Evolutionary conservation across 2,888 invertebrate genomes (phyloP).

Genomic region (Agrilus mali): DNA sequence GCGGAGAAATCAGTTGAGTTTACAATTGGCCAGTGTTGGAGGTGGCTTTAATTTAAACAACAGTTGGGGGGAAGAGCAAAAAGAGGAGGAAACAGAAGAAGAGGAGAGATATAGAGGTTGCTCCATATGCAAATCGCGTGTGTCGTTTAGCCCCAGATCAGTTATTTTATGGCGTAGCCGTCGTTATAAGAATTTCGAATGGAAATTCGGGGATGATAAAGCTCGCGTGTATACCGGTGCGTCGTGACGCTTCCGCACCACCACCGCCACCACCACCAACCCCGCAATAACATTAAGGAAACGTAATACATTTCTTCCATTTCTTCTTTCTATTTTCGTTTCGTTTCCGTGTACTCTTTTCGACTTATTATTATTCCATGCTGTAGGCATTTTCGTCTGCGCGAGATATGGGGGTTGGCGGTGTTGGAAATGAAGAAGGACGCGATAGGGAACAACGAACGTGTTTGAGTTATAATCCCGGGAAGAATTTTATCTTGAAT

Average conservation of each 20-base stretch:
- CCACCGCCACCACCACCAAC: too few species aligned
- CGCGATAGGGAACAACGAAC: too few species aligned
- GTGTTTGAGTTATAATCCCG: too few species aligned
- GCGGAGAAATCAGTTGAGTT: slow-evolving; percentile 3
- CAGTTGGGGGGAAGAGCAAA: too few species aligned
- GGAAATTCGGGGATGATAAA: slow-evolving; percentile 16
- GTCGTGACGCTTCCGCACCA: too few species aligned
- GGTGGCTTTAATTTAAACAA: too few species aligned
- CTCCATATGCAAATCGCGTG: slow-evolving; percentile 34
- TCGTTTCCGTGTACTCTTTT: too few species aligned
- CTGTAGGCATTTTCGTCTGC: slow-evolving; percentile 24
- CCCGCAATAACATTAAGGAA: slow-evolving; percentile 29
- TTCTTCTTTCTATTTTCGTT: slow-evolving; percentile 17
- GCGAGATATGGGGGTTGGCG: too few species aligned
- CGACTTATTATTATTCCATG: slow-evolving; percentile 36
- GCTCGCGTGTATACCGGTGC: slow-evolving; percentile 5
- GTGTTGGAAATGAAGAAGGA: too few species aligned
- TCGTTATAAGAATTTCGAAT: slow-evolving; percentile 20
- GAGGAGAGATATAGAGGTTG: background rate
- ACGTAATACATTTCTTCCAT: slow-evolving; percentile 31
- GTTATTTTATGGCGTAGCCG: slow-evolving; percentile 29
- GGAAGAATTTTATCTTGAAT: too few species aligned
- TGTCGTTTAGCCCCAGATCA: slow-evolving; percentile 30
- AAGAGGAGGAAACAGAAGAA: background rate
- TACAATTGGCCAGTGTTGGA: slow-evolving; percentile 1